phyloP scores from a whole-genome alignment of 2,888 invertebrate species.

The Cylindroiulus punctatus region DNA sequence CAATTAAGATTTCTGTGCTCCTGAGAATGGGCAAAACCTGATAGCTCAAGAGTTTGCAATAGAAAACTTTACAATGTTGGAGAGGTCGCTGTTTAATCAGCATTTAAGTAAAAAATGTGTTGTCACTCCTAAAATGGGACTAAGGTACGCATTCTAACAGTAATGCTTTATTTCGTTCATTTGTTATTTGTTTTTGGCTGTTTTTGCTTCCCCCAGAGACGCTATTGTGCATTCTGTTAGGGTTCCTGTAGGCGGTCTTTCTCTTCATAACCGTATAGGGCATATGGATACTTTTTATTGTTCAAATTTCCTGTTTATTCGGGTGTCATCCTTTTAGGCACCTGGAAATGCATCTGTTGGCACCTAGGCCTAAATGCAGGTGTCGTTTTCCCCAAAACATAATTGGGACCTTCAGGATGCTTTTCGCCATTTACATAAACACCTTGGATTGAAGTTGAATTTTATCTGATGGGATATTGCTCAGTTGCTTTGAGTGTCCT shows the following conservation, averaged over 20 bases:
- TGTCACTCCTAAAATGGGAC: not conserved
- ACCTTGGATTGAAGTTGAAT: not conserved
- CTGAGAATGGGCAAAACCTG: not conserved
- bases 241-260: not conserved
- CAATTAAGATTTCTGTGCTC: too few species aligned
- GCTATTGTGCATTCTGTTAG: not conserved
- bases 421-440: not conserved
- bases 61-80: not conserved
- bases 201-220: not conserved
- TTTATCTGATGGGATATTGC: slow-evolving; percentile 3
- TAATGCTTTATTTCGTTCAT: not conserved
- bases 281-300: slow-evolving; percentile 10
- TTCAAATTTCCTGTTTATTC: slow-evolving; percentile 24
- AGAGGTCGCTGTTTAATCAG: too few species aligned
- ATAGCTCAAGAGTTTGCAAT: not conserved
- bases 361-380: slow-evolving; percentile 21
- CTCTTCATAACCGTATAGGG: not conserved
- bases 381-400: slow-evolving; percentile 3
- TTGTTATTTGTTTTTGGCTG: not conserved
- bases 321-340: slow-evolving; percentile 3
- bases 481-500: not conserved
- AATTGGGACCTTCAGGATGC: not conserved
- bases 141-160: not conserved
- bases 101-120: too few species aligned
- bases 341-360: slow-evolving; percentile 45